Base-by-base conservation (phyloP, 1,140 invertebrate genomes). In the Pissodes strobi region DNA sequence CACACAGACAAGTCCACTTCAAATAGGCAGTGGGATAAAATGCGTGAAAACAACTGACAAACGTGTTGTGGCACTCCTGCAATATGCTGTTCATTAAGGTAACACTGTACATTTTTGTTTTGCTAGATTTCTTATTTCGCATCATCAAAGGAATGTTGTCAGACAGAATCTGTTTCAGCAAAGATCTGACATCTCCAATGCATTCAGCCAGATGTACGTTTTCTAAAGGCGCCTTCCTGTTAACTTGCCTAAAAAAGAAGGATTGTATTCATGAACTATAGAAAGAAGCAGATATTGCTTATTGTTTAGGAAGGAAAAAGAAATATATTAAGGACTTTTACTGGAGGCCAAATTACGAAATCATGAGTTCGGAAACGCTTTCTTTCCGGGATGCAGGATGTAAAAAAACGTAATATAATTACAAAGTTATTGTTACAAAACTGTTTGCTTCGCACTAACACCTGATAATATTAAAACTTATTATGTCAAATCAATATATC, bases 21-120 rank as follows among this genome's bases (percentile, higher is more conserved):
- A 97, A 81, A 58, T 87, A 89, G 0, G 92, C 90, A 0, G 94
- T 97, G 0, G 96, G 95, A 80, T 96, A 98, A 80, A 98, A 98
- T 0, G 93, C 93, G 79, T 97, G 93, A 74, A 95, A 98, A 78
- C 95, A 97, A 2, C 88, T 82, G 2, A 94, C 90, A 76, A 97
- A 95, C 8, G 94, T 95, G 52, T 88, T 84, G 70, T 97, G 92
- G 71, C 92, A 94, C 73, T 97, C 94, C 22, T 93, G 89, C 10
- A 98, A 79, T 57, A 98, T 90, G 30, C 86, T 84, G 22, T 82
- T 81, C 0, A 84, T 86, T 80, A 89, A 80, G 64, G 85, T 79
- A n/a, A 69, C 45, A 18, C 62, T 66, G 12, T 46, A 53, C 15
- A 41, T 53, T 19, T 68, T 69, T 43, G 66, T 71, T 17, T 48